Conservation (phyloP, 2,888 invertebrate genomes). For the Alitta virens region DNA sequence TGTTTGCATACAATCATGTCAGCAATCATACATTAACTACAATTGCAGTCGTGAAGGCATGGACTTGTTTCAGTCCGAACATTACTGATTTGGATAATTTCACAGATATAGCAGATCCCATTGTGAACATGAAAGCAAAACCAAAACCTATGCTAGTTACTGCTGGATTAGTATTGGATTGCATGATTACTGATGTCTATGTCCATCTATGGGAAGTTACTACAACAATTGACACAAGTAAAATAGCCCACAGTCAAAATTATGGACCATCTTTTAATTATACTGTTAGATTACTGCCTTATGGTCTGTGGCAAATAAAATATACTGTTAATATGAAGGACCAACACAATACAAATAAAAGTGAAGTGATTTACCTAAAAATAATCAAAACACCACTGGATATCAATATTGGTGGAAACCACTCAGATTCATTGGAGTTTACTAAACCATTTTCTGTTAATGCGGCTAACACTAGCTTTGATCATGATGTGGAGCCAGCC, state of each 20-base stretch:
- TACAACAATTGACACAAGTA: not conserved
- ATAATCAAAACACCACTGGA: not conserved
- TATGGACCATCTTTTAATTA: not conserved
- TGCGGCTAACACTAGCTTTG: not conserved
- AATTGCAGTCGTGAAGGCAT: not conserved
- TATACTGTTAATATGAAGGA: not conserved
- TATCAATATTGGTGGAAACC: not conserved
- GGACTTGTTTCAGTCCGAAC: not conserved
- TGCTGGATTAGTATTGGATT: not conserved
- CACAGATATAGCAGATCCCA: not conserved
- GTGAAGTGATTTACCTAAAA: not conserved
- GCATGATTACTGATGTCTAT: not conserved
- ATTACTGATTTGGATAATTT: not conserved
- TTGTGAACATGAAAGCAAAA: not conserved
- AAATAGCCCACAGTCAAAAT: not conserved
- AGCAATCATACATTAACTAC: constrained; percentile 2
- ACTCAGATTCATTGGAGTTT: not conserved
- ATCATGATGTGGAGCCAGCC: not conserved
- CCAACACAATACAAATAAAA: not conserved
- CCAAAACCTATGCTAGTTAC: not conserved
- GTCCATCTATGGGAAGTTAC: not conserved
- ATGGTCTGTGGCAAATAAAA: not conserved
- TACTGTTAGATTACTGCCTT: not conserved
- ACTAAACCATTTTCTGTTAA: not conserved
- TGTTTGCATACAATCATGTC: constrained; percentile 7